phyloP scores from a whole-genome alignment of 1,140 invertebrate genomes.

The Eurosta solidaginis region DNA sequence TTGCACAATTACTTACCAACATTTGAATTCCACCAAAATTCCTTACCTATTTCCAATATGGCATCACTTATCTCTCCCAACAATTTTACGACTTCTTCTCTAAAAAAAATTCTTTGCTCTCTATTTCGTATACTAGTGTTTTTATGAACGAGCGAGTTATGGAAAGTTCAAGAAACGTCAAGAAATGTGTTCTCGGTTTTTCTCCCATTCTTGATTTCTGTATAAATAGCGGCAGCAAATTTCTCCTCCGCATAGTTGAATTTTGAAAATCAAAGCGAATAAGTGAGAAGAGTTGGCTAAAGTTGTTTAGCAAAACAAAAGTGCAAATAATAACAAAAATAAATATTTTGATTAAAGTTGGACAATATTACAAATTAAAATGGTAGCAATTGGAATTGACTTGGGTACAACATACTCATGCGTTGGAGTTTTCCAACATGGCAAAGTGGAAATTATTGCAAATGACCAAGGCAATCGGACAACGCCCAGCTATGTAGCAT shows the following conservation, averaged over 20 bases:
- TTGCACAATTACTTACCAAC: too few relatives aligned
- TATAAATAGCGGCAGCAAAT: conserved; percentile 14
- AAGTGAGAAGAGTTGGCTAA: not conserved
- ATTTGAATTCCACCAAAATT: too few relatives aligned
- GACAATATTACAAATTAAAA: conserved; percentile 31
- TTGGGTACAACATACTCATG: conserved; percentile 77
- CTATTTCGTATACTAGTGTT: too few relatives aligned
- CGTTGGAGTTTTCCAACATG: conserved; percentile 65
- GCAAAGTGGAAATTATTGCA: conserved; percentile 29
- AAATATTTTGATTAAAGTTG: not conserved
- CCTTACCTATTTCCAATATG: too few relatives aligned
- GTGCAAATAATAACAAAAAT: not conserved
- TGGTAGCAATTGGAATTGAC: conserved; percentile 73
- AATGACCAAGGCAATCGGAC: conserved; percentile 23
- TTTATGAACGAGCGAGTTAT: not conserved
- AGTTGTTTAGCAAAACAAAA: not conserved
- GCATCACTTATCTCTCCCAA: too few relatives aligned
- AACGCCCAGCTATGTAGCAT: conserved; percentile 52
- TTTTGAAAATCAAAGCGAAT: not conserved
- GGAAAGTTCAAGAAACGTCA: not conserved
- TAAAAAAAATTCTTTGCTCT: not conserved
- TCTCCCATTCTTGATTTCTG: not conserved
- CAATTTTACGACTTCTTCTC: too few relatives aligned
- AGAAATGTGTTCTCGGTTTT: not conserved
- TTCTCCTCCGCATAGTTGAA: not conserved